Conservation (phyloP, 2,888 invertebrate species). For the Sinodicranocentrus sp. region DNA sequence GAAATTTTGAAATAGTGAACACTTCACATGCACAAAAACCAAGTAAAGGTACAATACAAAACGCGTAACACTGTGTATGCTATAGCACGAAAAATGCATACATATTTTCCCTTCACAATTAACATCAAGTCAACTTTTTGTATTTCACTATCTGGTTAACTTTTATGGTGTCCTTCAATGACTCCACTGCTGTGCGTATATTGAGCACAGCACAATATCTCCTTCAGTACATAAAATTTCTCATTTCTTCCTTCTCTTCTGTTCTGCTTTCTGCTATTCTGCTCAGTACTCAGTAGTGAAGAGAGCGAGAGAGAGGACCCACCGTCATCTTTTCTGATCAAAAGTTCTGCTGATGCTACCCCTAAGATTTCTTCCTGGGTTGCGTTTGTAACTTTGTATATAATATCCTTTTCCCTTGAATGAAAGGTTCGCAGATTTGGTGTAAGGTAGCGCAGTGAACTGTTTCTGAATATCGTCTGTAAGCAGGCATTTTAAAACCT, state of each 20-base stretch:
- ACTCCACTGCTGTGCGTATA: too few species aligned
- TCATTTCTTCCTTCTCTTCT: too few species aligned
- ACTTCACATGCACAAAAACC: slow-evolving; percentile 1
- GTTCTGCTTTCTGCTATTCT: too few species aligned
- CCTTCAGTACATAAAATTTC: too few species aligned
- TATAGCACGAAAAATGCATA: not conserved
- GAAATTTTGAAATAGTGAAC: slow-evolving; percentile 18
- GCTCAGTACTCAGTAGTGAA: too few species aligned
- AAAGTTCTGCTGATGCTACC: too few species aligned
- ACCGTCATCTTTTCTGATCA: not conserved
- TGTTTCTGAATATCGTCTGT: too few species aligned
- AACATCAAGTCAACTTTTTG: not conserved
- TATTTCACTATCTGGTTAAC: not conserved
- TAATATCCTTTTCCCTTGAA: not conserved
- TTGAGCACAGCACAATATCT: too few species aligned
- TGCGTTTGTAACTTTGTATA: not conserved
- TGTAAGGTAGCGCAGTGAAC: not conserved
- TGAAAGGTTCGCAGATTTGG: not conserved
- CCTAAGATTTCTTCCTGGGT: too few species aligned
- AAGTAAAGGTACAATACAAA: not conserved
- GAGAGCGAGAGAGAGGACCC: not conserved
- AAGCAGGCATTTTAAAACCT: not conserved
- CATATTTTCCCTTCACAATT: not conserved
- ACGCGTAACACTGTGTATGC: not conserved
- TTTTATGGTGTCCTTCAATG: not conserved